Evolutionary conservation across 2,888 invertebrate species (phyloP).

Genomic region (Cacoxenus indagator): DNA sequence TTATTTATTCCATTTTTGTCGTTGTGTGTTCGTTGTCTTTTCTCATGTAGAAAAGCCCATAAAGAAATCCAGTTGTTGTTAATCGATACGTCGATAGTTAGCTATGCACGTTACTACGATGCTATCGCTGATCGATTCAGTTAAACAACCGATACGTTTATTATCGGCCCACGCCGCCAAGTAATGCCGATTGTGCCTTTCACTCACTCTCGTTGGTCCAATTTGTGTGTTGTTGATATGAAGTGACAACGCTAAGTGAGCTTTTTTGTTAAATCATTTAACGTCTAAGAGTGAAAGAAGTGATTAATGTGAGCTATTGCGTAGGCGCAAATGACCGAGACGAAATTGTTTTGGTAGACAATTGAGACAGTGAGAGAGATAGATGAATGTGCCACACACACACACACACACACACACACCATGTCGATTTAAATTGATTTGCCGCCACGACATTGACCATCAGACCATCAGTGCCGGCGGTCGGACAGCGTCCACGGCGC

Average conservation of each 20-base stretch:
- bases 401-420: too few relatives aligned
- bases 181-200: background rate
- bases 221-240: background rate
- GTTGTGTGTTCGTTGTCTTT: background rate
- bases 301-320: slow-evolving; percentile 1
- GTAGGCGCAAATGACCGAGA: background rate
- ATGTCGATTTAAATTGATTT: too few relatives aligned
- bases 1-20: too few relatives aligned
- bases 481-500: too few relatives aligned
- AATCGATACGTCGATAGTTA: slow-evolving; percentile 24
- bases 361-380: too few relatives aligned
- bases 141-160: slow-evolving; percentile 13
- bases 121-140: background rate
- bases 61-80: slow-evolving; percentile 37
- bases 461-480: background rate
- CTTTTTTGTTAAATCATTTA: slow-evolving; percentile 3
- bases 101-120: background rate
- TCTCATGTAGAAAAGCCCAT: background rate
- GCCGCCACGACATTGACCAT: background rate
- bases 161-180: background rate
- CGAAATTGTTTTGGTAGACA: too few relatives aligned
- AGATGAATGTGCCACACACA: too few relatives aligned
- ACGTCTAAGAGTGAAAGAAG: slow-evolving; percentile 3
- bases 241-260: background rate
- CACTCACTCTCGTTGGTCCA: background rate